Evolutionary conservation across 2,113 vertebrate species (phyloP), one percentile per base, ranked within the genome.

Genomic region (Myotis brandtii): DNA sequence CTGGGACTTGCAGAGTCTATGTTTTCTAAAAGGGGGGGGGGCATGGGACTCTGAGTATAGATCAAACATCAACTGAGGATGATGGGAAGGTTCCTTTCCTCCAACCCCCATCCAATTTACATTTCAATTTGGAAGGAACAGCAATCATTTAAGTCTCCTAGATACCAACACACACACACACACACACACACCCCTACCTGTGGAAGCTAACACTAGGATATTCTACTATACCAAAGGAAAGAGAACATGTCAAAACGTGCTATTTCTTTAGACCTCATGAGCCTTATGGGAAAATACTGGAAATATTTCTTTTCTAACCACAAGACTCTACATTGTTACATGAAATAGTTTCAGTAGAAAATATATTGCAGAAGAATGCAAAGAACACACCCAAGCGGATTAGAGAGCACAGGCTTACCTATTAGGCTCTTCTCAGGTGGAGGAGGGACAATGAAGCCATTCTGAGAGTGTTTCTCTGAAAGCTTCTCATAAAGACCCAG

Each of bases 381-480:
- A 90, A 92, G 59, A 67, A 95, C 85, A 62, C 37, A 89, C 50
- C 46, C 52, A 27, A 46, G 18, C 2, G 34, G 50, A 86, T 40
- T n/a, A 54, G 62, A 70, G 77, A 64, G 18, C 62, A 54, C 6
- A 56, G n/a, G 4, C 95, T 96, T 98, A 99, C 99, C 99, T 98
- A 99, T 98, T 72, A 99, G 98, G 98, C 99, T 99, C 97, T 99
- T 99, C 98, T 99, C 99, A 0, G 99, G 99, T 0, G 99, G 99
- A 0, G 99, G 99, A 83, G 99, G 99, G n/a, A 99, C 98, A 12
- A 99, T 99, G 91, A 98, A 98, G 59, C 99, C 99, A 0, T 99
- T 99, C 77, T 99, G 99, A 43, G 99, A 98, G 18, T 99, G 99
- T 79, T 99, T 99, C 97, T 99, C 99, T 0, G 98, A 99, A 6